These are phyloP conservation scores for Rhogogaster chlorosoma DNA, from an alignment of 2,888 invertebrate genomes.

Conservation along the genomic window DNA sequence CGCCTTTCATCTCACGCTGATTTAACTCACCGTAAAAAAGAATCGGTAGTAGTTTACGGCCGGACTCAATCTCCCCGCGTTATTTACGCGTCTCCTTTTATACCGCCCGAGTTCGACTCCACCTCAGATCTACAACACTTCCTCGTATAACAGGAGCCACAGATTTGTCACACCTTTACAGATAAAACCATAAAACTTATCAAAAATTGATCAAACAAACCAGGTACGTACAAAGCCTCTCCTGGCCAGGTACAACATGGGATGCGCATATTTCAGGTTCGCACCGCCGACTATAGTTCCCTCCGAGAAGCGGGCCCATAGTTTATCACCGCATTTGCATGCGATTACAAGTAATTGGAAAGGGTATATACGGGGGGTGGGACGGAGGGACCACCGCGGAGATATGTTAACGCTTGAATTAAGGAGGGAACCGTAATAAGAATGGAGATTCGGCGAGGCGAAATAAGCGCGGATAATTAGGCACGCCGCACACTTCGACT, in stretches of 20 bases:
- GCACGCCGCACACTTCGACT: too few relatives aligned
- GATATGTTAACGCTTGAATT: not conserved
- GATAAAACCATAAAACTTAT: too few relatives aligned
- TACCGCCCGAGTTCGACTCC: not conserved
- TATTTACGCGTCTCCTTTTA: not conserved
- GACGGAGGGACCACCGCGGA: not conserved
- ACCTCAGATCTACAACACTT: not conserved
- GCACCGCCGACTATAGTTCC: conserved; percentile 45
- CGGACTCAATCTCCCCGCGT: conserved; percentile 6
- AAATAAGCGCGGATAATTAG: not conserved
- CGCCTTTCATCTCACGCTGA: conserved; percentile 72
- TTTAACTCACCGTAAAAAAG: conserved; percentile 72
- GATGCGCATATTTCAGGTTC: conserved; percentile 55
- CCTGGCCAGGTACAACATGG: not conserved
- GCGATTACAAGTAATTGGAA: conserved; percentile 60
- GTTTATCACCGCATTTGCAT: conserved; percentile 63
- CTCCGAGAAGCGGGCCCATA: conserved; percentile 51
- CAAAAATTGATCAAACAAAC: too few relatives aligned
- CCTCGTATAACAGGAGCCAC: too few relatives aligned
- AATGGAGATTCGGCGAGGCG: not conserved
- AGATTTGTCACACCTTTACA: too few relatives aligned
- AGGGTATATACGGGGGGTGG: conserved; percentile 41
- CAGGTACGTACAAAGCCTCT: not conserved
- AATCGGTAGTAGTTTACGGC: conserved; percentile 49
- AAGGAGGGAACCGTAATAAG: not conserved